Evolutionary conservation across 2,797 vertebrate species (phyloP), one percentile per base, ranked within the genome.

Genomic region (Brotula barbata): DNA sequence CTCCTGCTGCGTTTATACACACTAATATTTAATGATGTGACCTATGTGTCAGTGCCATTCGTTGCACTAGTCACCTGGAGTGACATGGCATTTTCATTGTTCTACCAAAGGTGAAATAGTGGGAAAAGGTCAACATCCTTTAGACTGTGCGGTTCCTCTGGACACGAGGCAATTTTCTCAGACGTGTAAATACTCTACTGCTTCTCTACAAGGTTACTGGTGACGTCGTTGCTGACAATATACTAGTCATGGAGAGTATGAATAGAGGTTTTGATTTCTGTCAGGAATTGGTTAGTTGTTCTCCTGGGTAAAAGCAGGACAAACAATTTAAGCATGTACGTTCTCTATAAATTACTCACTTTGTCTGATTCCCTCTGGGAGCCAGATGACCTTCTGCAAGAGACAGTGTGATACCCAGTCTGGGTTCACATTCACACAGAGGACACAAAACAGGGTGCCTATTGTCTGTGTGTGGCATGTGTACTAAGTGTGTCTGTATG

Each of bases 161-260:
- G 56, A 76, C 74, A 85, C 80, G 71, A 75, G 48, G 49, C 37
- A 14, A 47, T 63, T 65, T 77, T 81, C 80, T 84, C 75, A 81
- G 79, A 66, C 51, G n/a, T 55, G 28, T 84, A 77, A 84, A 80
- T 81, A 73, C 76, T 67, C 39, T 53, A 20, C 57, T 54, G 45
- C 51, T 54, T n/a, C 64, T 85, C 69, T 67, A 63, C 45, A 21
- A 68, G 73, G 73, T 82, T 75, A 80, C 53, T 64, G 77, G 43
- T 82, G 81, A 83, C 44, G 42, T 31, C 49, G 74, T 22, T 46
- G 49, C 68, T 75, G 60, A 90, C 90, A 89, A 87, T 89, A 75
- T 72, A 60, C 68, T 33, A 89, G 81, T 90, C 88, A 91, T 74
- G 53, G 28, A 21, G 66, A 33, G 71, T 39, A 83, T 88, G 87